Evolutionary conservation across 1,140 invertebrate species (phyloP), one percentile per base, ranked within the genome.

Genomic region (Scaptomyza pallida): DNA sequence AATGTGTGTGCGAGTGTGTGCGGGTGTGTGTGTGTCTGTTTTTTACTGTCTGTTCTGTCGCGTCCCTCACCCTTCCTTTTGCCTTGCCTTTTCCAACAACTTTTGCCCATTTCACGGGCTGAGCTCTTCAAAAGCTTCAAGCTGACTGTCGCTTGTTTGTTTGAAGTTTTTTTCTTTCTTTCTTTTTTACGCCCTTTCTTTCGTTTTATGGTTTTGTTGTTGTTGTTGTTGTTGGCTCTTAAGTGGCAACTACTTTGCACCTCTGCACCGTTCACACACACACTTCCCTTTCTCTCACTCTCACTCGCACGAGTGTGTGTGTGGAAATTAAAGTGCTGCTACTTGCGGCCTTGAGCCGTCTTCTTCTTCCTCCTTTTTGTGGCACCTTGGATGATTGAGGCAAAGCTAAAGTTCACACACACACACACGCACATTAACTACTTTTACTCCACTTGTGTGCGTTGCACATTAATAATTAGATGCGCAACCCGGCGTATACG

Each of bases 201-300:
- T 26, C 4, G 6, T 23, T 23, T 23, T 23, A 2, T 5, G 0
- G 21, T 23, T 4, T 23, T 23, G n/a, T n/a, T n/a, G n/a, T 23
- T 23, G 3, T 33, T 41, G 23, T 21, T 21, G 5, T 23, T 41
- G 48, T 50, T 30, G 23, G 26, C 41, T 41, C 55, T 67, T 72
- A 72, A 72, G 69, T 72, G 69, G 62, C 69, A 72, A 72, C 69
- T 67, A 72, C 69, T 72, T 72, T 72, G 62, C 69, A 72, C 69
- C 62, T 72, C 40, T 52, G 61, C 60, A 61, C 37, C 51, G 59
- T 23, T 23, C 62, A 59, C 54, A 65, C 54, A 59, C 47, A 21
- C 68, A 45, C 45, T 40, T 17, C 9, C 40, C 12, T 17, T 5
- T 57, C 5, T 50, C n/a, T 30, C 0, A 5, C 21, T 23, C 21